phyloP scores from a whole-genome alignment of 2,797 vertebrate genomes.

The Notolepis coatsorum region DNA sequence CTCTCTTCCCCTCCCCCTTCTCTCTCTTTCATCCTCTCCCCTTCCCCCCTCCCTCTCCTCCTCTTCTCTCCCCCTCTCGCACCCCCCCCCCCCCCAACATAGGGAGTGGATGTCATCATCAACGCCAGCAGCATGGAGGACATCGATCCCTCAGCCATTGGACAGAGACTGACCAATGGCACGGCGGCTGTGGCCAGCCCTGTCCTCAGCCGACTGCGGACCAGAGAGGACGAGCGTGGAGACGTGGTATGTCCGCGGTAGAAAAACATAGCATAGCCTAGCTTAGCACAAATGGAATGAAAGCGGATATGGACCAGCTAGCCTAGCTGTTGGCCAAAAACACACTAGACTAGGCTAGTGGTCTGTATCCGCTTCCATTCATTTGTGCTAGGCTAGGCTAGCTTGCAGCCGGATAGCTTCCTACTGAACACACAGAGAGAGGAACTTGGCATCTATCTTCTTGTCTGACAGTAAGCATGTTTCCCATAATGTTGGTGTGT shows the following conservation, averaged over 20 bases:
- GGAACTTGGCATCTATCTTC: no score
- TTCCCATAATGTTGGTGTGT: no score
- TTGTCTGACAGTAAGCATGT: no score
- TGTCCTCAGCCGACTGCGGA: slow-evolving; percentile 89
- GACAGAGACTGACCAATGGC: slow-evolving; percentile 93
- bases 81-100: background rate
- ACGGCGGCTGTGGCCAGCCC: slow-evolving; percentile 89
- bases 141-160: slow-evolving; percentile 92
- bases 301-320: no score
- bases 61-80: no score
- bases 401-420: no score
- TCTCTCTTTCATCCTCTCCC: background rate
- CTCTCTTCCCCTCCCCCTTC: background rate
- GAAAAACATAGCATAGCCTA: background rate
- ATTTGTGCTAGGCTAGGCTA: no score
- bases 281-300: no score
- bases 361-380: no score
- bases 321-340: no score
- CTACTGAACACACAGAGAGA: no score
- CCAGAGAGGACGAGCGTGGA: slow-evolving; percentile 86
- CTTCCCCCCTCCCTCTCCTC: background rate
- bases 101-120: slow-evolving; percentile 93
- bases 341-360: no score
- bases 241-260: slow-evolving; percentile 83
- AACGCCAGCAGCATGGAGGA: slow-evolving; percentile 97